Evolutionary conservation across 2,797 vertebrate genomes (phyloP).

Genomic region (Catharus ustulatus): DNA sequence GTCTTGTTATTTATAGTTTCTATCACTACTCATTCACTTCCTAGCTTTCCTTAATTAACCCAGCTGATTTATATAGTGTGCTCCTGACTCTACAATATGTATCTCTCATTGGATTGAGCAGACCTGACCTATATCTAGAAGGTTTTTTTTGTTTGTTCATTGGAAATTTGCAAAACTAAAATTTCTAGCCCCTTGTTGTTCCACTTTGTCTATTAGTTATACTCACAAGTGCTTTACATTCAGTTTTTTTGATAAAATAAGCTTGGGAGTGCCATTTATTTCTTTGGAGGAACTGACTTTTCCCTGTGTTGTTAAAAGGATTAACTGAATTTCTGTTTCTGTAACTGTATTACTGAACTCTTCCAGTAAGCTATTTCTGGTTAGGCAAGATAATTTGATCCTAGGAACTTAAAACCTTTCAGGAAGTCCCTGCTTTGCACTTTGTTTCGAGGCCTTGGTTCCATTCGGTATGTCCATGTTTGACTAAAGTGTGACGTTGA

Average conservation of each 20-base stretch:
- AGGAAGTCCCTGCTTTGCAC: background rate
- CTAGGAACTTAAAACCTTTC: background rate
- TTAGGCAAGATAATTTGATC: background rate
- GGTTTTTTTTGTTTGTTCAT: background rate
- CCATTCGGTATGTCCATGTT: background rate
- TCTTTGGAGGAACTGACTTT: background rate
- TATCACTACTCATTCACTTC: background rate
- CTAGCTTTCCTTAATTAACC: background rate
- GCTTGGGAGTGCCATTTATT: background rate
- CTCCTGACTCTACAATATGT: background rate
- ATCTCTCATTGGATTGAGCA: background rate
- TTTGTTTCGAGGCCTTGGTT: background rate
- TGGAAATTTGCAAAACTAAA: background rate
- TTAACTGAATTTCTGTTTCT: background rate
- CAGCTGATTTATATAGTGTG: background rate
- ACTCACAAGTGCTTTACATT: background rate
- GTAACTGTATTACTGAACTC: background rate
- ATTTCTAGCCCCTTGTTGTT: background rate
- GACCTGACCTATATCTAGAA: background rate
- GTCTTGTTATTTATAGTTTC: background rate
- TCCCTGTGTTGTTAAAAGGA: background rate
- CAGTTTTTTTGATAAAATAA: background rate
- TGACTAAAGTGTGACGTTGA: background rate
- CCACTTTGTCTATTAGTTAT: background rate
- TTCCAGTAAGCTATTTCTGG: background rate